These are phyloP conservation scores for Ctenicera cuprea DNA, from an alignment of 2,888 invertebrate species.

Conservation along the genomic window DNA sequence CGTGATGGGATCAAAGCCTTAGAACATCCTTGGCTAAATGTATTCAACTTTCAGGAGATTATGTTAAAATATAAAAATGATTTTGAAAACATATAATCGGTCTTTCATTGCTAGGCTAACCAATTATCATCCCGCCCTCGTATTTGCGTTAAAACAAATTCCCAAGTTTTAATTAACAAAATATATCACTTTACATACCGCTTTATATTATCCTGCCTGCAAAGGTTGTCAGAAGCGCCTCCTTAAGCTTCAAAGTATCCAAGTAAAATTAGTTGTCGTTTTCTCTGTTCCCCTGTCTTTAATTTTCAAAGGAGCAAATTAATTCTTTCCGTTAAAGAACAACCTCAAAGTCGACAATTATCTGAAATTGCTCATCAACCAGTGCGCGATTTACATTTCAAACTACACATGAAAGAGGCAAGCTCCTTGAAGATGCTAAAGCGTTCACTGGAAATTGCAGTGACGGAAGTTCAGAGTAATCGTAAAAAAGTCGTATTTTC, in stretches of 20 bases:
- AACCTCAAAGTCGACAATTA: constrained; percentile 33
- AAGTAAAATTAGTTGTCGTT: constrained; percentile 7
- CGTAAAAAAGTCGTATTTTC: background rate
- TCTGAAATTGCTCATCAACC: constrained; percentile 29
- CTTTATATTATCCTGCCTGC: background rate
- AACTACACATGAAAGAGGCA: constrained; percentile 14
- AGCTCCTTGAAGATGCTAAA: background rate
- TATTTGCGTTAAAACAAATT: too few species aligned
- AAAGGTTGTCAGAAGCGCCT: background rate
- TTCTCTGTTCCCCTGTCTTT: constrained; percentile 6
- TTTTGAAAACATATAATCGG: too few species aligned
- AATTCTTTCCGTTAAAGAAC: constrained; percentile 29
- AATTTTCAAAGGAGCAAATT: constrained; percentile 27
- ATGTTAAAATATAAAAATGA: too few species aligned
- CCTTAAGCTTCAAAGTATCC: constrained; percentile 12
- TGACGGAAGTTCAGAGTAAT: background rate
- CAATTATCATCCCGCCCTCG: too few species aligned
- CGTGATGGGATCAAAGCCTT: too few species aligned
- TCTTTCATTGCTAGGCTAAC: too few species aligned
- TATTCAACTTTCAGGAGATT: too few species aligned
- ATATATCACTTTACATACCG: background rate
- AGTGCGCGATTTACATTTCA: constrained; percentile 33
- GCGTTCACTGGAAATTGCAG: constrained; percentile 8
- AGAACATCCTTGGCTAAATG: too few species aligned
- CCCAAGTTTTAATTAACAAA: background rate